Base-by-base conservation (phyloP, 2,797 vertebrate genomes). In the Furcifer pardalis region DNA sequence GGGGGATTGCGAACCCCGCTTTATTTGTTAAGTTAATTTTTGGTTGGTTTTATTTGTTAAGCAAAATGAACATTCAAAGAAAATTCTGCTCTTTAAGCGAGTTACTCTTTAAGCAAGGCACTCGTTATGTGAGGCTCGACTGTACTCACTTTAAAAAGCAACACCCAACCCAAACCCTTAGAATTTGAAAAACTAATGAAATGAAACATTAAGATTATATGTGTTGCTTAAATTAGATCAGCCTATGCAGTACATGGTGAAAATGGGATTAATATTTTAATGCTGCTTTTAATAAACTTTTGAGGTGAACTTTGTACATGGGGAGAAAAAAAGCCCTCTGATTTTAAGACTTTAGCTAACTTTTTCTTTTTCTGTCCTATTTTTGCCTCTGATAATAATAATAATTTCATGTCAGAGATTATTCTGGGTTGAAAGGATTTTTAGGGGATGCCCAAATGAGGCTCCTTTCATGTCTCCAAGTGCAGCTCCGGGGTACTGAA, bases 211-310 rank as follows among this genome's bases (percentile, higher is more conserved):
- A 60, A 40, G 69, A 65, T 79, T 25, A 10, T 77, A 19, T 65
- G 76, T 62, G 13, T 13, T 35, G 40, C 23, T 77, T 62, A 72
- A 62, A 25, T 3, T 37, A 27, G 72, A 84, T 3, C 15, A 72
- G 37, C 0, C 4, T 76, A n/a, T 77, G 0, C 1, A 79, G 85
- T 46, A 78, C 68, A n/a, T 69, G 40, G n/a, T n/a, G 32, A 84
- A 77, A 80, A 81, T 81, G 90, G 86, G 71, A 1, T 63, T 74
- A 59, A 72, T 85, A 49, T 90, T 89, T 63, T 83, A 56, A 78
- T 32, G 52, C 0, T 3, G 0, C 32, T 49, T 83, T 84, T 88
- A 63, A 66, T 84, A 27, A 12, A 27, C 4, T 52, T 76, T 56
- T 85, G 32, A 59, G 40, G 6, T 42, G 37, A 35, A 73, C 40